Evolutionary conservation across 2,113 vertebrate species (phyloP).

Genomic region (Lepus europaeus): DNA sequence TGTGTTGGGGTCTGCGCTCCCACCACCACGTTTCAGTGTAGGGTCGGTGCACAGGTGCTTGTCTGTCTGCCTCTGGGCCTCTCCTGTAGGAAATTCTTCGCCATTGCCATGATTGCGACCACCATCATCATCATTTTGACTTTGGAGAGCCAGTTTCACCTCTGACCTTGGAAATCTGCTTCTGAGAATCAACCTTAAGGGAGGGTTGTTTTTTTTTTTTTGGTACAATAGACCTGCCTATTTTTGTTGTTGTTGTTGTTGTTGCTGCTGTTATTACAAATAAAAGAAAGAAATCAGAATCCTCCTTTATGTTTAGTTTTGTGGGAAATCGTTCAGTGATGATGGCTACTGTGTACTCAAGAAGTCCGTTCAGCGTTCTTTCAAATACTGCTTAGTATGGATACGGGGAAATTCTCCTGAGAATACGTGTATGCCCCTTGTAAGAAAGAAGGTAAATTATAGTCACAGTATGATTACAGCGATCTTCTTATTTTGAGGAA

Average conservation of each 20-base stretch:
- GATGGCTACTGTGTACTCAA: background rate
- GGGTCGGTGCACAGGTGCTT: background rate
- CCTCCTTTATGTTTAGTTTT: constrained; percentile 1
- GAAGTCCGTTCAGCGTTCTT: background rate
- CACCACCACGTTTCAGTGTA: background rate
- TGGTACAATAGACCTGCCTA: background rate
- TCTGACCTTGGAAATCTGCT: background rate
- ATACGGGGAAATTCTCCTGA: background rate
- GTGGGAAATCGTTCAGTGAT: background rate
- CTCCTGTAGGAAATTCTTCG: background rate
- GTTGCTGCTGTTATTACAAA: background rate
- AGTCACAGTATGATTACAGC: background rate
- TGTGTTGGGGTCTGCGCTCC: background rate
- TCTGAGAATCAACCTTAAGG: background rate
- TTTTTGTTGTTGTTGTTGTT: background rate
- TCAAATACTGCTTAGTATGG: background rate
- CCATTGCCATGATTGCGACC: fast-evolving
- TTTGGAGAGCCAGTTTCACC: background rate
- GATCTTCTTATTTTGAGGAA: background rate
- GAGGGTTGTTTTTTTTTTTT: background rate
- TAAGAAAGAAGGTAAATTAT: background rate
- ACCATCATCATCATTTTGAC: background rate
- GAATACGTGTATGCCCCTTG: background rate
- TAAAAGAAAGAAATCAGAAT: background rate
- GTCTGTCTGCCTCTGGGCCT: background rate